Evolutionary conservation across 2,113 vertebrate species (phyloP).

Genomic region (Natator depressus): DNA sequence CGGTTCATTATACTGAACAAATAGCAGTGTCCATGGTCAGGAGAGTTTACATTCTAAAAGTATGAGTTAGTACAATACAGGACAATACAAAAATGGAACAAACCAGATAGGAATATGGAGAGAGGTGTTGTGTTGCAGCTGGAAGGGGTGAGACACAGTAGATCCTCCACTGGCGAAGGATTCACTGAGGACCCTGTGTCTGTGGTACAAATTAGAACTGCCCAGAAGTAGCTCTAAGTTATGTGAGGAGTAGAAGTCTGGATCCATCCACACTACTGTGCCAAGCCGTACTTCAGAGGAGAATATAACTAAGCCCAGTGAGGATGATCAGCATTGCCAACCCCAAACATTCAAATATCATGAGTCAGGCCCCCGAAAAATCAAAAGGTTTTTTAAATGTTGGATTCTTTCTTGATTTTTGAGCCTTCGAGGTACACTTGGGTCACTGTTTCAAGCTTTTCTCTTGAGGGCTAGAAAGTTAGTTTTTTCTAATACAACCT

Average conservation of each 20-base stretch:
- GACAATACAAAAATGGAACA: background rate
- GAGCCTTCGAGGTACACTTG: background rate
- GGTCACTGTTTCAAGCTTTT: background rate
- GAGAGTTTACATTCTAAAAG: background rate
- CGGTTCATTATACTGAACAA: background rate
- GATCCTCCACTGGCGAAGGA: background rate
- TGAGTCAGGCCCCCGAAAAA: no score
- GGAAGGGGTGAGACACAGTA: background rate
- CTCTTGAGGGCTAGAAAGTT: background rate
- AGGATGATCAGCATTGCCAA: background rate
- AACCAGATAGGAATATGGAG: background rate
- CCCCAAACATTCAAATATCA: no score
- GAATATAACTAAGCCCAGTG: background rate
- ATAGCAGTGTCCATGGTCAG: background rate
- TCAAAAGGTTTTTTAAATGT: no score
- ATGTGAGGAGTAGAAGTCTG: background rate
- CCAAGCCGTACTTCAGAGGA: background rate
- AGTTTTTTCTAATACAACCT: no score
- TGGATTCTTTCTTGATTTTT: no score
- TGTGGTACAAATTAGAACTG: background rate
- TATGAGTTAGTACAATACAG: background rate
- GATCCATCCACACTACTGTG: background rate
- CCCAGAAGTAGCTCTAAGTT: background rate
- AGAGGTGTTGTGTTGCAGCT: background rate
- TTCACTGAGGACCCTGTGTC: background rate